Conservation (phyloP, 2,888 invertebrate genomes). For the Plebejus argus region DNA sequence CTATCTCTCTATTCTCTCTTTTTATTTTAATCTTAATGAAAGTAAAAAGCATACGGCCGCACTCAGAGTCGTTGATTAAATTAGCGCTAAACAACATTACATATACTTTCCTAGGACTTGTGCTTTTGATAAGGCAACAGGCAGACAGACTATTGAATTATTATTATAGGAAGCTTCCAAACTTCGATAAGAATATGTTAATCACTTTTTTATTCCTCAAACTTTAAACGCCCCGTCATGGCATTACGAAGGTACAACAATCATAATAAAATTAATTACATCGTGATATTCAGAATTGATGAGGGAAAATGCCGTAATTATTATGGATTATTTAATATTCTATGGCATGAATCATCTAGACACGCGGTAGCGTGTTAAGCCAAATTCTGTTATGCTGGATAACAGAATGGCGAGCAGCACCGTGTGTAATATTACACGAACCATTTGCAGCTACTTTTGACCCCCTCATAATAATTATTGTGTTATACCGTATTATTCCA, state of each 20-base stretch:
- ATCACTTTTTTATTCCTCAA: conserved; percentile 17
- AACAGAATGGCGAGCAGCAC: too few species aligned
- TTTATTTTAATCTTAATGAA: neutral
- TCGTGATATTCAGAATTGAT: conserved; percentile 6
- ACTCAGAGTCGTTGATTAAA: too few species aligned
- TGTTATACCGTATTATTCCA: too few species aligned
- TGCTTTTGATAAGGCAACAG: too few species aligned
- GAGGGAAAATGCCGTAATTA: conserved; percentile 3
- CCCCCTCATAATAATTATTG: too few species aligned
- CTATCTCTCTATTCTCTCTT: neutral
- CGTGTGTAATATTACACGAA: too few species aligned
- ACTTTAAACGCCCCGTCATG: neutral
- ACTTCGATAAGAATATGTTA: neutral
- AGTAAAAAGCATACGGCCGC: too few species aligned
- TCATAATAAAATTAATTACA: conserved; percentile 19
- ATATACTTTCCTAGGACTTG: too few species aligned
- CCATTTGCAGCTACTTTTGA: too few species aligned
- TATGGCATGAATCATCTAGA: neutral
- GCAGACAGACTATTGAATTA: neutral
- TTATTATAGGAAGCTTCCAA: neutral
- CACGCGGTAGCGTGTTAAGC: too few species aligned
- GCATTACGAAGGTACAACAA: neutral
- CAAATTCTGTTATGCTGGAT: too few species aligned
- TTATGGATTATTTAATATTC: neutral
- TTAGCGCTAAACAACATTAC: too few species aligned